Base-by-base conservation (phyloP, 2,888 invertebrate species). In the Pediacus dermestoides region DNA sequence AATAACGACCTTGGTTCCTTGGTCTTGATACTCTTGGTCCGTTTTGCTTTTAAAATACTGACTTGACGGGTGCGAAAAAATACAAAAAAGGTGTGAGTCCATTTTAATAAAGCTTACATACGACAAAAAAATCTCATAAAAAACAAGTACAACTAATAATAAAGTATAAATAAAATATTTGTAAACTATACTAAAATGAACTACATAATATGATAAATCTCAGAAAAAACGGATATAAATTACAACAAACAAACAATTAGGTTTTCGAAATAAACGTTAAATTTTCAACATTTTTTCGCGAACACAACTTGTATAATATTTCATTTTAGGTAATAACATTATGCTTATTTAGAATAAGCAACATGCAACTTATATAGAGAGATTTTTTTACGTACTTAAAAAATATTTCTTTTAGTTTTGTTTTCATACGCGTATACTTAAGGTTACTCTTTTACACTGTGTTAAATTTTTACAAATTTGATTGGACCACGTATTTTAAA, bases 41-140 rank as follows among this genome's bases (percentile, higher is more conserved):
- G 23, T 23, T n/a, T n/a, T n/a, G n/a, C n/a, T n/a, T n/a, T n/a
- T 34, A 48, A 66, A 67, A 67, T 67, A 67, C 66, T 66, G 66
- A 63, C 58, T 58, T 55, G 46, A 39, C 45, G 46, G 50, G 52
- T 50, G 52, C 47, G 48, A 47, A 45, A 34, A 39, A 48, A 46
- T 36, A 39, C 30, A 27, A 41, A 37, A 43, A 45, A 47, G 45
- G 42, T 38, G 30, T 45, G 50, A 52, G 52, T 41, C 46, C 44
- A 53, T 48, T 51, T 50, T 48, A 53, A 41, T 44, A 44, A 37
- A 42, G 44, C 37, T 34, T 38, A 37, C 16, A 37, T 13, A 31
- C 18, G 12, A n/a, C 21, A 9, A 23, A 35, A 37, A 37, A 42
- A 39, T 37, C 37, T 26, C 26, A 42, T 37, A 26, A 37, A 41